Conservation (phyloP, 1,140 invertebrate genomes). For the Aphis gossypii region DNA sequence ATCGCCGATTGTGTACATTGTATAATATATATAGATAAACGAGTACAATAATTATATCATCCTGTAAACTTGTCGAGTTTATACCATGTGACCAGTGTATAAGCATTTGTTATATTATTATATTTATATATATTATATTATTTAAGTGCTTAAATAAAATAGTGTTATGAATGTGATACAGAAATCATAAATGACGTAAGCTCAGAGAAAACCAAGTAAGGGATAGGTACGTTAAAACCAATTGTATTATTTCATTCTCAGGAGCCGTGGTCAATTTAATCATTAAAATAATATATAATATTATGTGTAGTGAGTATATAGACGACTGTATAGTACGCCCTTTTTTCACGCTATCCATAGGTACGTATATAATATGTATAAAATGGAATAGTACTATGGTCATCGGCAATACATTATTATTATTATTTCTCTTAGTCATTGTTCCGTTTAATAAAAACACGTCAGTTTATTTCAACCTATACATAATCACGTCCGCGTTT, state of each 20-base stretch:
- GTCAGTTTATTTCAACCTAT: not conserved
- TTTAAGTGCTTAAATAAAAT: not conserved
- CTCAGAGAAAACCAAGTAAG: not conserved
- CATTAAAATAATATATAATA: not conserved
- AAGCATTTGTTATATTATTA: not conserved
- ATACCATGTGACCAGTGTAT: not conserved
- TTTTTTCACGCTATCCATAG: not conserved
- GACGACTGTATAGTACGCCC: not conserved
- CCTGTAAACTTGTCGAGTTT: not conserved
- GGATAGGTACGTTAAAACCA: not conserved
- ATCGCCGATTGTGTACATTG: too few species aligned
- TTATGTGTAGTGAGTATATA: not conserved
- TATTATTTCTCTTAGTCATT: slow-evolving; percentile 8
- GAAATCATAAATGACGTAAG: not conserved
- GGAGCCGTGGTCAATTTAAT: not conserved
- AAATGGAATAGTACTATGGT: not conserved
- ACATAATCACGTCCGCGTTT: not conserved
- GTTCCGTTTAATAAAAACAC: slow-evolving; percentile 16
- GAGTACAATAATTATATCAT: too few species aligned
- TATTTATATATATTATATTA: not conserved
- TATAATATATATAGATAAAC: too few species aligned
- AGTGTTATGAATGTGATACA: not conserved
- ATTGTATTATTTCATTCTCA: not conserved
- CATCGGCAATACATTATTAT: slow-evolving; percentile 1
- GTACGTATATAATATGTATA: not conserved